Evolutionary conservation across 23 tunicate genomes (phyloP), one percentile per base, ranked within the genome.

Genomic region (Styela clava): DNA sequence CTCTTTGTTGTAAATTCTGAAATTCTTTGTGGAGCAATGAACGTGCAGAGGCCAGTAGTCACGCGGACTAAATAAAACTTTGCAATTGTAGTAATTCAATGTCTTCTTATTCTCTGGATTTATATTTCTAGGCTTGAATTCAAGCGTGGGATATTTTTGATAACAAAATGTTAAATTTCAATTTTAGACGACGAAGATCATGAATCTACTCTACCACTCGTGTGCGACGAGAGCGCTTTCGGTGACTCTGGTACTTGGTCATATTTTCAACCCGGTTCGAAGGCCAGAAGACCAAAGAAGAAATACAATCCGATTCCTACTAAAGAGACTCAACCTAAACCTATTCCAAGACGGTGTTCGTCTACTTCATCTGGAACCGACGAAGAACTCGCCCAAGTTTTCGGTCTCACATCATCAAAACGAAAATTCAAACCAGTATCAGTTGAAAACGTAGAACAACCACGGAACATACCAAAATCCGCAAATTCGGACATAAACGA

Each of bases 381-480:
- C 81, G 81, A 76, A 76, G 81, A 76, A 76, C 64, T 76, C 16
- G 81, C 81, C 64, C 63, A 44, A 76, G 81, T 76, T 44, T 76
- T 76, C 1, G 81, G 81, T 22, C 21, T 76, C 25, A 23, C 81
- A 0, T n/a, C 62, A 19, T 76, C 81, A 44, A 76, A 76, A 44
- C 81, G 30, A 1, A 76, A 52, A 44, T 23, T 56, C 12, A 34
- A 29, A n/a, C 52, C 78, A 25, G 67, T 24, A 1, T 37, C 21
- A 9, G 34, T 16, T 3, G 24, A 30, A 26, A 27, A 3, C 35
- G 56, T 12, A 44, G 56, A 44, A 5, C 56, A 44, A 44, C 12
- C 56, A 44, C 56, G 56, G 7, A 44, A 7, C 7, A 12, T 44
- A 5, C 9, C 12, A 44, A 44, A 5, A 44, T 44, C 56, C 7